These are phyloP conservation scores for Andrena praecox DNA, from an alignment of 2,888 invertebrate species.

Conservation along the genomic window DNA sequence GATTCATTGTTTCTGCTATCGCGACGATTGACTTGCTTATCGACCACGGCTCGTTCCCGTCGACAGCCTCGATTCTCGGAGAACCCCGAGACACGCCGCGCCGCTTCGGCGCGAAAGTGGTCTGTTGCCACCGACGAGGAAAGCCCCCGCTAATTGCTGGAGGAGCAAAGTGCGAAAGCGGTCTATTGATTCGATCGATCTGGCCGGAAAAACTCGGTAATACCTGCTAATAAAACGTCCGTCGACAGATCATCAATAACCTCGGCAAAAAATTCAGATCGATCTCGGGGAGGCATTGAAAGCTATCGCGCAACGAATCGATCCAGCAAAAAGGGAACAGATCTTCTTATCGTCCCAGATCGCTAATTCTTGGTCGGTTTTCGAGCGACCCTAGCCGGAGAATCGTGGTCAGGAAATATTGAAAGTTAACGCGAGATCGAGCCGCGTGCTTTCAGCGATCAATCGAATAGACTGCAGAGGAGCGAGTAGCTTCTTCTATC, in stretches of 20 bases:
- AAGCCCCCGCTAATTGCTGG: not conserved
- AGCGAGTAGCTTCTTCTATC: not conserved
- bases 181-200: conserved; percentile 1
- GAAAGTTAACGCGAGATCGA: conserved; percentile 13
- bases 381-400: not conserved
- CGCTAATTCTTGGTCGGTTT: not conserved
- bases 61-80: not conserved
- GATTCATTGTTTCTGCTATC: conserved; percentile 47
- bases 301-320: not conserved
- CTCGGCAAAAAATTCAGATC: not conserved
- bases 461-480: not conserved
- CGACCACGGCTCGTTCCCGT: not conserved
- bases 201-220: not conserved
- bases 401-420: not conserved
- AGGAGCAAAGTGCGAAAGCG: not conserved
- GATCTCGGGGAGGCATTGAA: not conserved
- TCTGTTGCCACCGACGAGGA: not conserved
- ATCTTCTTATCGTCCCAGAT: not conserved
- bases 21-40: not conserved
- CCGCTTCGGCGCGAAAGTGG: conserved; percentile 1
- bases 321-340: not conserved
- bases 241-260: conserved; percentile 14
- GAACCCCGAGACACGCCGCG: not conserved
- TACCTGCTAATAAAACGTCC: conserved; percentile 4
- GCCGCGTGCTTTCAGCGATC: not conserved